Base-by-base conservation (phyloP, 2,888 invertebrate genomes). In the Oasisia sp. region DNA sequence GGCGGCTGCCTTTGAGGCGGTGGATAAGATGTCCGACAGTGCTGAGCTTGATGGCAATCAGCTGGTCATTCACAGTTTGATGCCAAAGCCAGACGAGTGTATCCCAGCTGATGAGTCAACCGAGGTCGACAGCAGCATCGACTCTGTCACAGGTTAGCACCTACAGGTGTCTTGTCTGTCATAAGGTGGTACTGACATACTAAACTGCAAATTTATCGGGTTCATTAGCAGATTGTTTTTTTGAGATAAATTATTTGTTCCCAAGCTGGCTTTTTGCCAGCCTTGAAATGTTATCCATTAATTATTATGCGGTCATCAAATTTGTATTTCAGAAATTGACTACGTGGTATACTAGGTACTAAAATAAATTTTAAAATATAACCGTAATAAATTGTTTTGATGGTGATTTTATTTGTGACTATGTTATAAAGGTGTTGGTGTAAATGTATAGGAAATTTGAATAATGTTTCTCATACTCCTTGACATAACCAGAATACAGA, bases 1-100 rank as follows among this genome's bases (percentile, higher is more conserved):
- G 27, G 74, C 3, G 27, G 74, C 74, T 19, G 74, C 74, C 19
- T 74, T 74, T 74, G 74, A 74, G n/a, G 74, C 74, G 3, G 27
- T 74, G 74, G 74, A 74, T n/a, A 74, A 74, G 74, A 19, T 74
- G 74, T 19, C 74, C 7, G 74, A 74, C 74, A 74, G 27, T 74
- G 74, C 27, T 19, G 74, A 74, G 74, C 74, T 74, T n/a, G 74
- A 74, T 74, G 74, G 74, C 14, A 74, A 74, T 74, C 74, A 74
- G 74, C 74, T 74, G 27, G n/a, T 74, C 74, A n/a, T 74, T 74
- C 74, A 74, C 74, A 74, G 74, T 27, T 74, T 74, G 74, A 74
- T 74, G 74, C 74, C 74, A 19, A 74, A 74, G n/a, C 74, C 74
- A 74, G 74, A 74, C 27, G 74, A 74, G 27, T 74, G 74, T n/a